phyloP scores from a whole-genome alignment of 2,888 invertebrate genomes.

The Diloba caeruleocephala region DNA sequence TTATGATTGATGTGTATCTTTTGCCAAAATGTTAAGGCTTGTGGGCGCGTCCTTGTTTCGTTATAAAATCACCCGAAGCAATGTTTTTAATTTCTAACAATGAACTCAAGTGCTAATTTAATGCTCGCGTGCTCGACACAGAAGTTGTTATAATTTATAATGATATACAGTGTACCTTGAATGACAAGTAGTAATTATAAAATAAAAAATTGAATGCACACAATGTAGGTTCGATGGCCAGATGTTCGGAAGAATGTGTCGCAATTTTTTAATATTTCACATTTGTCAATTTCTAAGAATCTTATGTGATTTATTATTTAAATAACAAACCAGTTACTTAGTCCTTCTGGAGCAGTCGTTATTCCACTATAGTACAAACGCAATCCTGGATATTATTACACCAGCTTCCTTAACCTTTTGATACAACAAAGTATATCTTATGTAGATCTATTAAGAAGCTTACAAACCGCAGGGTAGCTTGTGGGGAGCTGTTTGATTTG shows the following conservation, averaged over 20 bases:
- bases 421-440: no score
- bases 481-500: no score
- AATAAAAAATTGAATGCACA: slow-evolving; percentile 44
- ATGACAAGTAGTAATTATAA: slow-evolving; percentile 51
- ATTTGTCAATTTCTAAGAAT: no score
- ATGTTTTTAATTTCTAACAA: slow-evolving; percentile 54
- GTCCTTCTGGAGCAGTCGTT: no score
- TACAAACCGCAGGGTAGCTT: no score
- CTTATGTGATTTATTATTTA: no score
- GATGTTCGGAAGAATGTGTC: slow-evolving; percentile 13
- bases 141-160: slow-evolving; percentile 57
- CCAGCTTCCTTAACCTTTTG: no score
- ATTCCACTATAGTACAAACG: no score
- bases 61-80: slow-evolving; percentile 55
- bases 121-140: slow-evolving; percentile 52
- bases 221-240: slow-evolving; percentile 15
- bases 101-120: slow-evolving; percentile 52
- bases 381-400: no score
- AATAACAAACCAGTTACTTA: no score
- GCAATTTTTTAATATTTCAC: slow-evolving; percentile 12
- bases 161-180: slow-evolving; percentile 49
- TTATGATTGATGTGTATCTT: slow-evolving; percentile 78
- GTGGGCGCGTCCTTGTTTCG: slow-evolving; percentile 64
- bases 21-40: slow-evolving; percentile 68
- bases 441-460: no score